A percentile compares a stretch with the other conserved stretches of the same genome.
phyloP scores from a whole-genome alignment of 2,113 vertebrate genomes.

The Aplodontia rufa region DNA sequence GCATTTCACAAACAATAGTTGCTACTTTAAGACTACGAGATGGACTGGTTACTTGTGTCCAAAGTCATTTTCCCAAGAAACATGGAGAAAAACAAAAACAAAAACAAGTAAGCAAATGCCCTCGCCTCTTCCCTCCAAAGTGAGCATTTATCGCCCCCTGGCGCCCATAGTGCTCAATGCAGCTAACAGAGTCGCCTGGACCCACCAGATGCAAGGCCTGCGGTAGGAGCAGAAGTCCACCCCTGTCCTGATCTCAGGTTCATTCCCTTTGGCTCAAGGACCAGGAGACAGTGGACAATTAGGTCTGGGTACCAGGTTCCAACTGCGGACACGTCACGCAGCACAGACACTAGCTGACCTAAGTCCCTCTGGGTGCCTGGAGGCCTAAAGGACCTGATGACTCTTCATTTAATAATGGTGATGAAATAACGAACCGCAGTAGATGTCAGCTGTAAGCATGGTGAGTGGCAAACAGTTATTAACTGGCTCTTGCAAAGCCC shows the following conservation, averaged over 20 bases:
- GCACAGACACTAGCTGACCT: neutral
- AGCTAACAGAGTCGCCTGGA: neutral
- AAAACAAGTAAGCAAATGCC: too few relatives aligned
- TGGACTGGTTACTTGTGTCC: neutral
- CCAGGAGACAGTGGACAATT: neutral
- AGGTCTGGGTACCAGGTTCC: neutral
- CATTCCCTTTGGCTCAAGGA: neutral
- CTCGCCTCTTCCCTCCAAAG: neutral
- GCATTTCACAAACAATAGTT: neutral
- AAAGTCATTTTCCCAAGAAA: neutral
- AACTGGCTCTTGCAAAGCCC: neutral
- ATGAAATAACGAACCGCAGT: neutral
- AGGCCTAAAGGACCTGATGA: neutral
- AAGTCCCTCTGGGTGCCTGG: too few relatives aligned
- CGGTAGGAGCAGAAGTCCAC: rapidly evolving
- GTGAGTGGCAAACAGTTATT: neutral
- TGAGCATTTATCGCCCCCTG: slow-evolving; percentile 19
- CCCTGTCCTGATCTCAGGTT: neutral
- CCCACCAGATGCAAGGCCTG: neutral
- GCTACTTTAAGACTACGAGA: neutral
- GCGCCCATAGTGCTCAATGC: neutral
- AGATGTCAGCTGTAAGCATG: neutral
- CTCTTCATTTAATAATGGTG: neutral
- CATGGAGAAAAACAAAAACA: neutral
- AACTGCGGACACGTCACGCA: neutral